Evolutionary conservation across 2,888 invertebrate species (phyloP).

Genomic region (Byasa hedistus): DNA sequence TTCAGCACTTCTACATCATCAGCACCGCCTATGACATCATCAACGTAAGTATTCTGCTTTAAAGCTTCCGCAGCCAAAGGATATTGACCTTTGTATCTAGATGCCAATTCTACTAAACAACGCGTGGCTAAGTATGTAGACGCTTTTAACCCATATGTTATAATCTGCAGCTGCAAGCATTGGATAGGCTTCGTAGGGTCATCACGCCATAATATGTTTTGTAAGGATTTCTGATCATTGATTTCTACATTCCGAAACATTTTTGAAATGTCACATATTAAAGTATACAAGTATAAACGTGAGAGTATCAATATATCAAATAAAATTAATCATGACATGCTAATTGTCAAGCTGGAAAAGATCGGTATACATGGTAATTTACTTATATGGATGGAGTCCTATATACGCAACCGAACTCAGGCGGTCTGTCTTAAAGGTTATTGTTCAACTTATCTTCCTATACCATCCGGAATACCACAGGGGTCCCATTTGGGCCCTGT

Average conservation of each 20-base stretch:
- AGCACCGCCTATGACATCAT: slow-evolving; percentile 12
- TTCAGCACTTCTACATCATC: slow-evolving; percentile 5
- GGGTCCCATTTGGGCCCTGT: too few species aligned
- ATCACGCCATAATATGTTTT: slow-evolving; percentile 27
- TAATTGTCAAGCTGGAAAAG: too few species aligned
- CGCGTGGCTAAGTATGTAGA: slow-evolving; percentile 28
- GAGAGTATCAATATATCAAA: too few species aligned
- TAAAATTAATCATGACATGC: too few species aligned
- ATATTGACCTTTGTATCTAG: too few species aligned
- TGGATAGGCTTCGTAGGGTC: slow-evolving; percentile 1
- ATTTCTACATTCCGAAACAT: slow-evolving; percentile 20
- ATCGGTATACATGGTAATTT: too few species aligned
- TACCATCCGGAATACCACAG: too few species aligned
- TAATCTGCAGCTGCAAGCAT: slow-evolving; percentile 26
- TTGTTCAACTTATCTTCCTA: too few species aligned
- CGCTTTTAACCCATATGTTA: slow-evolving; percentile 28
- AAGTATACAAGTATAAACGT: too few species aligned
- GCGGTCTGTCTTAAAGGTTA: too few species aligned
- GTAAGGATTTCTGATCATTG: slow-evolving; percentile 9
- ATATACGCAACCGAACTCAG: too few species aligned
- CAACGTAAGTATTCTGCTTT: slow-evolving; percentile 3
- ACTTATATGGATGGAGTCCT: too few species aligned
- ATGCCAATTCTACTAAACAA: background rate
- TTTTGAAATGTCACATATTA: slow-evolving; percentile 23
- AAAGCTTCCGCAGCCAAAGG: slow-evolving; percentile 7